phyloP scores from a whole-genome alignment of 1,140 invertebrate species.

The Mercenaria mercenaria region DNA sequence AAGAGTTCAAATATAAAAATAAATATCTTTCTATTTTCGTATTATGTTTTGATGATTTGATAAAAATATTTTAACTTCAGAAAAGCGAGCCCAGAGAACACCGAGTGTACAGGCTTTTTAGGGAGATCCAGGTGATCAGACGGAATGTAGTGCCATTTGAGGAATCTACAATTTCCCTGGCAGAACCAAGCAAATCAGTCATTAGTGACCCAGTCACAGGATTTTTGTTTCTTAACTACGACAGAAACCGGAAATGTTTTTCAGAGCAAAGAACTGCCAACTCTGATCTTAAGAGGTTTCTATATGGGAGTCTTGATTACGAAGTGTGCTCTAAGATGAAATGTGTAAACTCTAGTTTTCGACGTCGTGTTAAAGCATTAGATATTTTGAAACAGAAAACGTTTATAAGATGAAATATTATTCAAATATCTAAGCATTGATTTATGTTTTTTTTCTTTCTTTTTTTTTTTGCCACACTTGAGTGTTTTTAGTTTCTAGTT shows the following conservation, averaged over 20 bases:
- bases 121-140: background rate
- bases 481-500: too few relatives aligned
- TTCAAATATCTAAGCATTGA: too few relatives aligned
- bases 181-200: background rate
- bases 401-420: background rate
- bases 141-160: background rate
- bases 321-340: slow-evolving; percentile 25
- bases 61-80: too few relatives aligned
- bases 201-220: background rate
- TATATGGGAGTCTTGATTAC: background rate
- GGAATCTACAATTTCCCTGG: background rate
- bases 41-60: too few relatives aligned
- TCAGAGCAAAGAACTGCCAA: background rate
- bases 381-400: background rate
- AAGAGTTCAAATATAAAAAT: too few relatives aligned
- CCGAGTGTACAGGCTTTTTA: background rate
- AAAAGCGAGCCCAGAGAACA: background rate
- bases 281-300: background rate
- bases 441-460: too few relatives aligned
- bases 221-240: slow-evolving; percentile 13
- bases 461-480: too few relatives aligned
- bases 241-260: background rate
- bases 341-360: background rate
- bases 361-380: background rate
- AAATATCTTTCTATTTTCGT: too few relatives aligned